Evolutionary conservation across 2,888 invertebrate species (phyloP), one percentile per base, ranked within the genome.

Genomic region (Epistrophe grossulariae): DNA sequence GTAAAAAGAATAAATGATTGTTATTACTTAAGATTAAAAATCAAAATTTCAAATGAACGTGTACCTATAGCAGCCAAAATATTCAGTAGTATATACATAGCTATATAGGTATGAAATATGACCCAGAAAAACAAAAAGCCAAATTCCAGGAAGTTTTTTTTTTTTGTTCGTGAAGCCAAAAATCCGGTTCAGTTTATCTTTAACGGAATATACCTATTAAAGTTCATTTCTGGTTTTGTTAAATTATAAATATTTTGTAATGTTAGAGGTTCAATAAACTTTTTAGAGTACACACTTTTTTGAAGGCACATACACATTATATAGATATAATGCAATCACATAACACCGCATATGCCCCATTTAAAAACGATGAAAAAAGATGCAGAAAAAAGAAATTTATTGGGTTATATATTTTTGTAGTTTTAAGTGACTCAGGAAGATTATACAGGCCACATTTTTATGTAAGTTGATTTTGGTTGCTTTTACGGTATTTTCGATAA

Each of bases 41-140:
- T 19, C 0, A 0, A 48, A 17, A 17, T 17, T 48, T 4, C 17
- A 48, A 9, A 3, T 17, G 10, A 48, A 48, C 48, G 19, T 11
- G 4, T 9, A 17, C 11, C 4, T 31, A 40, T 1, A 19, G 35
- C 8, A 45, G 2, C 2, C 43, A 43, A 43, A 15, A 43, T 7
- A 43, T 43, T 6, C n/a, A n/a, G n/a, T n/a, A n/a, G n/a, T n/a
- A n/a, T n/a, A n/a, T n/a, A n/a, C n/a, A n/a, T n/a, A n/a, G n/a
- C n/a, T n/a, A n/a, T n/a, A n/a, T 17, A 17, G 4, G 43, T 48
- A 50, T 19, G 11, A 4, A 50, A 50, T 11, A 10, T 50, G 80
- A 80, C 80, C 80, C 76, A 80, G 60, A 80, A 76, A 60, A 68
- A 19, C 13, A 15, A 79, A 45, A 9, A 9, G 48, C 2, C 1